A percentile compares a stretch with the other conserved stretches of the same genome.
phyloP scores from a whole-genome alignment of 2,113 vertebrate genomes.

The Melozone crissalis region DNA sequence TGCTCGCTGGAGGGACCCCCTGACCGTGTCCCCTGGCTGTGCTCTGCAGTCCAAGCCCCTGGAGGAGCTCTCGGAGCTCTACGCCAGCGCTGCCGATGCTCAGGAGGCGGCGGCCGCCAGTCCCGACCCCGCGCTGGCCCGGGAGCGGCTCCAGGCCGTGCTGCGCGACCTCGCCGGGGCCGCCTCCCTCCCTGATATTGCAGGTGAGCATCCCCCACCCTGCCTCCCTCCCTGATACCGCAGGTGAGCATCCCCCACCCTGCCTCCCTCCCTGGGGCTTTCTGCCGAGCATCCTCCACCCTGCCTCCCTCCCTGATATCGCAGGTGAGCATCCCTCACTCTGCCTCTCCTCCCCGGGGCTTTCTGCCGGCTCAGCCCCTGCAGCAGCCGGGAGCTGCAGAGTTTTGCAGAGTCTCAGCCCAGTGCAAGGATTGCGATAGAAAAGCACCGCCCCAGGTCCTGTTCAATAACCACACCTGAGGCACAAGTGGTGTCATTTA shows the following conservation, averaged over 20 bases:
- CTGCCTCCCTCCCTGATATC: no score
- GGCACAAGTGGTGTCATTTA: neutral
- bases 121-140: constrained; percentile 68
- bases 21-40: neutral
- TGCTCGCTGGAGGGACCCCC: neutral
- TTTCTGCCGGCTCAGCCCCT: neutral
- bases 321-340: no score
- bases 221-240: no score
- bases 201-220: neutral
- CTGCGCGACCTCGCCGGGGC: constrained; percentile 78
- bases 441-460: rapidly evolving
- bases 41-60: constrained; percentile 72
- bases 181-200: constrained; percentile 64
- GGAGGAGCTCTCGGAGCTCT: constrained; percentile 80
- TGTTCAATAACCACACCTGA: rapidly evolving
- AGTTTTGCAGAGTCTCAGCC: neutral
- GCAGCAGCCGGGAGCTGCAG: no score
- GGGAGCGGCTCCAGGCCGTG: constrained; percentile 71
- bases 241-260: no score
- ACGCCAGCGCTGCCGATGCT: constrained; percentile 67
- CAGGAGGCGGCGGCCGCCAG: constrained; percentile 79
- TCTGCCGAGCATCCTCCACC: no score
- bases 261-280: no score
- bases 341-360: rapidly evolving
- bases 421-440: rapidly evolving